Percentiles rank a stretch among this genome's conserved stretches.
phyloP scores from a whole-genome alignment of 2,797 vertebrate genomes.

The Gadopsis marmoratus region DNA sequence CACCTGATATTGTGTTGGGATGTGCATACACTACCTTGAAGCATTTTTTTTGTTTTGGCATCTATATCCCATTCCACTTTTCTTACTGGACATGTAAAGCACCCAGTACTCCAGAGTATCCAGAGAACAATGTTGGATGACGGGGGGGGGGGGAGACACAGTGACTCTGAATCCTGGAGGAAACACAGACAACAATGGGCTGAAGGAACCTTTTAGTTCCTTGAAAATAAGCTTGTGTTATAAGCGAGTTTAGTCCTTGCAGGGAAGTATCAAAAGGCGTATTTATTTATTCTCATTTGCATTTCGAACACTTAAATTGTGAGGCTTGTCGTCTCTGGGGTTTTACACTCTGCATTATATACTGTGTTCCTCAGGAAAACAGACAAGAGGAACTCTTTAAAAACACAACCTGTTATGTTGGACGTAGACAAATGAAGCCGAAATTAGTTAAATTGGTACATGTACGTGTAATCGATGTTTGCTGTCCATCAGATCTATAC shows the following conservation, averaged over 20 bases:
- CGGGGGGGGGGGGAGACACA: background rate
- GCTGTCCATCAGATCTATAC: background rate
- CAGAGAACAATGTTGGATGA: slow-evolving; percentile 6
- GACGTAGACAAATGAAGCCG: background rate
- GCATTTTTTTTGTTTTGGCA: background rate
- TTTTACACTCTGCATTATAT: slow-evolving; percentile 42
- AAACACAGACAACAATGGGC: too few species aligned
- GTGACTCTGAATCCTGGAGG: too few species aligned
- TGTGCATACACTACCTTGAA: background rate
- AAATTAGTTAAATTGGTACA: slow-evolving; percentile 1
- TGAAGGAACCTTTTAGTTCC: too few species aligned
- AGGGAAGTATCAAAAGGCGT: slow-evolving; percentile 35
- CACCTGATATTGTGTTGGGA: background rate
- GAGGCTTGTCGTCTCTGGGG: slow-evolving; percentile 41
- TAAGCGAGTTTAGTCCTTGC: slow-evolving; percentile 30
- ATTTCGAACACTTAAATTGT: slow-evolving; percentile 66
- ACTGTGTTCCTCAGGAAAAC: slow-evolving; percentile 16
- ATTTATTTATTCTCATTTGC: slow-evolving; percentile 67
- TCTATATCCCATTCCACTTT: background rate
- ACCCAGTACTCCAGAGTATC: background rate
- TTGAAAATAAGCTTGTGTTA: background rate
- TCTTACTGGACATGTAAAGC: background rate
- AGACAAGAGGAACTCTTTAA: slow-evolving; percentile 41
- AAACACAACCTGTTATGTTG: slow-evolving; percentile 23
- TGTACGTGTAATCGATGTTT: too few species aligned